Conservation (phyloP, 2,797 vertebrate genomes). For the Cottoperca gobio region DNA sequence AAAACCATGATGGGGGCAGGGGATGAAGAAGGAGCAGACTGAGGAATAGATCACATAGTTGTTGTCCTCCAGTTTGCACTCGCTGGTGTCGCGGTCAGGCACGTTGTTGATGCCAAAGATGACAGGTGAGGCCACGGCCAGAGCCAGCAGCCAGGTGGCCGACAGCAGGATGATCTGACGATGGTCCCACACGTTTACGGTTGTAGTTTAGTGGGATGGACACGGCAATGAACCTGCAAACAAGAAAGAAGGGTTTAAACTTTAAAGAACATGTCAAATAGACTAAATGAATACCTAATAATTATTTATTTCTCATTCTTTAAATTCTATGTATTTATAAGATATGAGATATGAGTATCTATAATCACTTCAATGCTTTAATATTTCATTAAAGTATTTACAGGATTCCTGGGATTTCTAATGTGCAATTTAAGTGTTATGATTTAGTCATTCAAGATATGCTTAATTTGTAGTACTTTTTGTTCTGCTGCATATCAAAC, state of each 20-base stretch:
- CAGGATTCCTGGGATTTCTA: neutral
- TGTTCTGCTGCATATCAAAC: neutral
- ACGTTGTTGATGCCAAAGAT: conserved; percentile 94
- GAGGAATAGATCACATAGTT: conserved; percentile 94
- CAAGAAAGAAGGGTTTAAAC: neutral
- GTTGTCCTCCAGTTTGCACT: conserved; percentile 94
- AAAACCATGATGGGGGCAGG: conserved; percentile 95
- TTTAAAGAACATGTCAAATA: neutral
- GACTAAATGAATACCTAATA: too few relatives aligned
- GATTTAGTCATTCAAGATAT: too few relatives aligned
- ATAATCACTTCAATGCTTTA: neutral
- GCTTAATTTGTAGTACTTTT: neutral
- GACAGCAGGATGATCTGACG: conserved; percentile 91
- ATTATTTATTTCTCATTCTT: neutral
- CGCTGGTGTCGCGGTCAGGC: conserved; percentile 85
- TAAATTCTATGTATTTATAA: neutral
- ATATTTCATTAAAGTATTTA: neutral
- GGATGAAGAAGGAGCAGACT: conserved; percentile 96
- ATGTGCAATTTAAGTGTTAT: neutral
- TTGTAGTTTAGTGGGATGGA: conserved; percentile 92
- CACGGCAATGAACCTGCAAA: conserved; percentile 92
- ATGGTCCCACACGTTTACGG: conserved; percentile 89
- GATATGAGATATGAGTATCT: neutral
- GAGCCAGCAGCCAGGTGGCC: conserved; percentile 93
- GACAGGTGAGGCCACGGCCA: conserved; percentile 93